Percentiles rank a stretch among this genome's conserved stretches.
phyloP scores from a whole-genome alignment of 2,113 vertebrate species.

The Zingel zingel region DNA sequence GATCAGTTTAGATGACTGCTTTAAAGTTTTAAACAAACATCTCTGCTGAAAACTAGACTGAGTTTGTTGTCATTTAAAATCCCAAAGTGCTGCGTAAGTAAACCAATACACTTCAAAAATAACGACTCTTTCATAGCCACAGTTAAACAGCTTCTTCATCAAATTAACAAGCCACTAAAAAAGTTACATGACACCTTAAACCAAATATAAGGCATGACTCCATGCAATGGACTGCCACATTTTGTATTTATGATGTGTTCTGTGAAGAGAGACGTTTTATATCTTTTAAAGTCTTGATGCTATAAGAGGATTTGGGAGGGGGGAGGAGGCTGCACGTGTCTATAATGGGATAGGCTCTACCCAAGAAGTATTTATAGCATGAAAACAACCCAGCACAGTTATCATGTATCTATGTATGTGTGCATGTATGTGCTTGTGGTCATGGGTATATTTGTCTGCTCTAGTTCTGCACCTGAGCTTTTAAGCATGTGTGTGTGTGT shows the following conservation, averaged over 20 bases:
- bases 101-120: constrained; percentile 19
- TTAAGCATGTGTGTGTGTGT: constrained; percentile 28
- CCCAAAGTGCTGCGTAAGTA: background rate
- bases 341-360: constrained; percentile 52
- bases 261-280: background rate
- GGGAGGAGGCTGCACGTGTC: constrained; percentile 7
- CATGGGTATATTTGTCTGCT: constrained; percentile 53
- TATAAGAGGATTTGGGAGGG: background rate
- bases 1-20: background rate
- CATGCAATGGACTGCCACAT: constrained; percentile 7
- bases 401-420: constrained; percentile 58
- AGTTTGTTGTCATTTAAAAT: constrained; percentile 7
- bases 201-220: background rate
- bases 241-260: background rate
- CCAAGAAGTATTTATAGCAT: constrained; percentile 68
- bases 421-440: constrained; percentile 30
- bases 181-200: constrained; percentile 38
- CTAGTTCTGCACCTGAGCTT: constrained; percentile 37
- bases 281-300: constrained; percentile 31
- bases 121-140: constrained; percentile 35
- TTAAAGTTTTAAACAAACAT: constrained; percentile 18
- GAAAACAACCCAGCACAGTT: constrained; percentile 51
- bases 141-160: constrained; percentile 31
- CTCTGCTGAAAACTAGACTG: constrained; percentile 9
- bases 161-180: constrained; percentile 54